Base-by-base conservation (phyloP, 2,797 vertebrate species). In the Phalloptychus januarius region DNA sequence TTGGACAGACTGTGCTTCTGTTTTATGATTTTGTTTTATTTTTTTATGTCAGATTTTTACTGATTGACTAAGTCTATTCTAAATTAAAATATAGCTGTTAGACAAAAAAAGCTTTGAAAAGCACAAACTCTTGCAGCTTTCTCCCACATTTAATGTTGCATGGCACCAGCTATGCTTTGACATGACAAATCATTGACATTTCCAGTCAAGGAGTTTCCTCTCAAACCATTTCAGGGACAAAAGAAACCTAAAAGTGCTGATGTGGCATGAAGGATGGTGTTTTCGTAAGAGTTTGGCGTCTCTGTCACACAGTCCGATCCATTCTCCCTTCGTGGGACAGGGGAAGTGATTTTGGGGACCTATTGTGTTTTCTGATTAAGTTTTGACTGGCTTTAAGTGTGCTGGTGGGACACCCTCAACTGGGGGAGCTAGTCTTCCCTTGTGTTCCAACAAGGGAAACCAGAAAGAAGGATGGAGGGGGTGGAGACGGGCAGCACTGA, bases 191-290 rank as follows among this genome's bases (percentile, higher is more conserved):
- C 72, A 76, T 87, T 85, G 86, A 83, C 83, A 84, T 92, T 94
- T 93, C 90, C 89, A 93, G 87, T 74, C 85, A 78, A 78, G 84
- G 85, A 87, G 83, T 87, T 93, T 95, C 94, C 94, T 93, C 78
- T 54, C 0, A 76, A 88, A 82, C 78, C 79, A 74, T 90, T 89
- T 75, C 71, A 70, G 31, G 38, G 84, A 92, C 92, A 92, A 92
- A 92, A 93, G 87, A 87, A 93, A 84, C 83, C 79, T 77, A 87
- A 94, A 95, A 91, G 89, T 92, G 95, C 95, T 94, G 95, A 95
- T 86, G 88, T 71, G 58, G 91, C 85, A 76, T 77, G 82, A 89
- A 90, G 79, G 91, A 93, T 83, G 79, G 83, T 93, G 93, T 95
- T 95, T 94, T 94, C 74, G 79, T 93, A 91, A 91, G 84, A 81